These are phyloP conservation scores for Cygnus atratus DNA, from an alignment of 2,113 vertebrate genomes.

Conservation along the genomic window DNA sequence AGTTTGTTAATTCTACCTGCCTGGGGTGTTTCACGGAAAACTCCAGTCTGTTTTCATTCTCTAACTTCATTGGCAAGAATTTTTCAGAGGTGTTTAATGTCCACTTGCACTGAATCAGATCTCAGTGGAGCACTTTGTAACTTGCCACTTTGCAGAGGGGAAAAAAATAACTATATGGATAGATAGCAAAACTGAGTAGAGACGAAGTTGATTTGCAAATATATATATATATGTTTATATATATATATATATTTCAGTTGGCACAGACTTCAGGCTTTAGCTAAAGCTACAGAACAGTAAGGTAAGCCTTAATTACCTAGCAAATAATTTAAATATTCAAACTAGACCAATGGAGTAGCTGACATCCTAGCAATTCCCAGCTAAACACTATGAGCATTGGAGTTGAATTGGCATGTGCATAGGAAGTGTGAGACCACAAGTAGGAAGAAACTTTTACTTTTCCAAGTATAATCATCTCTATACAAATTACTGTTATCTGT, in stretches of 20 bases:
- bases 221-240: not conserved
- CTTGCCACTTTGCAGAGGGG: not conserved
- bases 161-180: not conserved
- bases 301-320: not conserved
- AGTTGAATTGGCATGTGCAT: not conserved
- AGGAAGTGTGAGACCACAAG: not conserved
- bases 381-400: not conserved
- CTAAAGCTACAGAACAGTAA: not conserved
- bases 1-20: not conserved
- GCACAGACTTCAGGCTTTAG: not conserved
- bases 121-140: not conserved
- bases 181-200: not conserved
- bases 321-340: slow-evolving; percentile 10
- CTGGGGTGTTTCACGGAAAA: not conserved
- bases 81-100: not conserved
- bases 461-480: not conserved
- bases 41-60: not conserved
- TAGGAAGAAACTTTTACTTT: not conserved
- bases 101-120: not conserved
- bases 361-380: not conserved
- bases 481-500: not conserved
- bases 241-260: not conserved
- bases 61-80: not conserved
- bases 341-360: not conserved
- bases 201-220: not conserved